Conservation (phyloP, 2,888 invertebrate species). For the Andrena dorsata region DNA sequence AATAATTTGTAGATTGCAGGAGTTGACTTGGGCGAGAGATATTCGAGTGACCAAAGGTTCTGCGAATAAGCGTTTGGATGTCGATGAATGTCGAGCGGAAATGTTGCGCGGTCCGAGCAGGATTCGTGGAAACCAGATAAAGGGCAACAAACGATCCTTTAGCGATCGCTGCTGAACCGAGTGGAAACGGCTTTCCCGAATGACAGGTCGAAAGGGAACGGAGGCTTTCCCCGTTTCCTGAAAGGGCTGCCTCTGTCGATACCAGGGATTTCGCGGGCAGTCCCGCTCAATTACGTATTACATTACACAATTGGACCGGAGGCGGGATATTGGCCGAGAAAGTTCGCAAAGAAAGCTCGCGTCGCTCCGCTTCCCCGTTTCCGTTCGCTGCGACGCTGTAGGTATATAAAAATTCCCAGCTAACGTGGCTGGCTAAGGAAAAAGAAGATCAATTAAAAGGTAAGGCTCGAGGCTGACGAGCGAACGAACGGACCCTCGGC, state of each 20-base stretch:
- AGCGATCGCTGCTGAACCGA: background rate
- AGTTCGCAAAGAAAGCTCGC: conserved; percentile 44
- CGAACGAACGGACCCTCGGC: background rate
- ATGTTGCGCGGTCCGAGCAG: background rate
- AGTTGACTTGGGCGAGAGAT: too few relatives aligned
- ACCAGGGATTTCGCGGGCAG: background rate
- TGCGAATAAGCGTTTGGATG: too few relatives aligned
- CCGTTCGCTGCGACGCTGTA: conserved; percentile 9
- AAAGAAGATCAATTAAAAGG: conserved; percentile 38
- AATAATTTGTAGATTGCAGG: background rate
- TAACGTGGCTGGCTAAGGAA: background rate
- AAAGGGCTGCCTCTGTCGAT: background rate
- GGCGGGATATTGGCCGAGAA: conserved; percentile 39
- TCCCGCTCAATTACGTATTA: conserved; percentile 14
- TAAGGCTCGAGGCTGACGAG: background rate
- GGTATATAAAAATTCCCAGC: background rate
- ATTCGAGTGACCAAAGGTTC: too few relatives aligned
- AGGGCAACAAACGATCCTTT: background rate
- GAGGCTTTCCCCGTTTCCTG: background rate
- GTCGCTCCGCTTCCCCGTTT: conserved; percentile 40
- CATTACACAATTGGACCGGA: conserved; percentile 32
- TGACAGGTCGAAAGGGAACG: background rate
- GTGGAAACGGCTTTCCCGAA: background rate
- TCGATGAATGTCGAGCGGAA: too few relatives aligned
- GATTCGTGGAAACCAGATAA: background rate